These are phyloP conservation scores for Itoplectis maculator DNA, from an alignment of 2,888 invertebrate species.

Conservation along the genomic window DNA sequence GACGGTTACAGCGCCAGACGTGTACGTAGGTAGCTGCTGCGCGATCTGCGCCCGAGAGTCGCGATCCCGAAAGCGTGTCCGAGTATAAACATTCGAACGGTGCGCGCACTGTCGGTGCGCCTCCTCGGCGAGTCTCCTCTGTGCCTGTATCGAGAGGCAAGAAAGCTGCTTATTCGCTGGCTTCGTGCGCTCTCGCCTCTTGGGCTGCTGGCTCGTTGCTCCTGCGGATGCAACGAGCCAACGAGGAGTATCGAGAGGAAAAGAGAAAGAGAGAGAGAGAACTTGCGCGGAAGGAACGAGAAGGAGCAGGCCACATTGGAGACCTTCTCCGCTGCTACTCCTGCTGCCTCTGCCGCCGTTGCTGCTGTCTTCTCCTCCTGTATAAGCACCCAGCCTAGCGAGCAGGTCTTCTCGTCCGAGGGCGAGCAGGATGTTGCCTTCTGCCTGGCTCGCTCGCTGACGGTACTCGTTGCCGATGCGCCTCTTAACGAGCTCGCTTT, in stretches of 20 bases:
- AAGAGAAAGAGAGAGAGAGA: too few species aligned
- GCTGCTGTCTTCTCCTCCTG: constrained; percentile 26
- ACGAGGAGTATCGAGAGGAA: constrained; percentile 29
- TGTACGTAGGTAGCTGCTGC: constrained; percentile 30
- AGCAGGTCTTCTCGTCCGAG: constrained; percentile 17
- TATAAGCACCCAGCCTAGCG: constrained; percentile 50
- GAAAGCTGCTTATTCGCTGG: constrained; percentile 54
- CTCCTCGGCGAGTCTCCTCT: constrained; percentile 1
- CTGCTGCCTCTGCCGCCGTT: too few species aligned
- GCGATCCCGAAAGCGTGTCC: constrained; percentile 63
- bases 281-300: constrained; percentile 48
- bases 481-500: constrained; percentile 84
- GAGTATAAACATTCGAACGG: constrained; percentile 57
- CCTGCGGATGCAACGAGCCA: too few species aligned
- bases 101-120: constrained; percentile 35
- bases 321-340: constrained; percentile 38
- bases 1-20: constrained; percentile 43
- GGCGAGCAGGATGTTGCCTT: constrained; percentile 65
- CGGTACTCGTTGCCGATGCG: constrained; percentile 81
- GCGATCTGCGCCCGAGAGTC: constrained; percentile 48
- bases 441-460: constrained; percentile 53
- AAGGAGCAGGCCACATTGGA: constrained; percentile 32
- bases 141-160: constrained; percentile 32
- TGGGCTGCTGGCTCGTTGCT: constrained; percentile 44
- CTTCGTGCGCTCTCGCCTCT: constrained; percentile 31